Evolutionary conservation across 2,888 invertebrate species (phyloP).

Genomic region (Nomada ruficornis): DNA sequence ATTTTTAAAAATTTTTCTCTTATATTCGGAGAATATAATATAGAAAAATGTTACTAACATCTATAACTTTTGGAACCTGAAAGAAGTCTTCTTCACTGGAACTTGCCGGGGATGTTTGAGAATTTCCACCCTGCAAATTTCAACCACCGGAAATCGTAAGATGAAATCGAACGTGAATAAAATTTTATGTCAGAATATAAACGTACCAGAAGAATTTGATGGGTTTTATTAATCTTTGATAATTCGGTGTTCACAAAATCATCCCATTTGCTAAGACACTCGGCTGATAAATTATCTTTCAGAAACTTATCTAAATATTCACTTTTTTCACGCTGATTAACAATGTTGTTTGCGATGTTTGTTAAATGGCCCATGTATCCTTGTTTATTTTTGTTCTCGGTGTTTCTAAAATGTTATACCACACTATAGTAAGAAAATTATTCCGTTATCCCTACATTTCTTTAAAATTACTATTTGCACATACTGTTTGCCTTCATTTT

Average conservation of each 20-base stretch:
- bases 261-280: constrained; percentile 80
- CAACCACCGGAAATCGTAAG: neutral
- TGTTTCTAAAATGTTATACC: constrained; percentile 82
- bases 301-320: constrained; percentile 86
- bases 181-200: constrained; percentile 5
- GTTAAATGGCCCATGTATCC: constrained; percentile 90
- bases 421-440: neutral
- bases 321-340: constrained; percentile 85
- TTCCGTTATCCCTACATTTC: neutral
- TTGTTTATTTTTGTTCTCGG: constrained; percentile 86
- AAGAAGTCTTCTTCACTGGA: constrained; percentile 73
- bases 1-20: neutral
- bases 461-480: constrained; percentile 79
- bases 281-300: constrained; percentile 85
- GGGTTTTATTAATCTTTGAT: constrained; percentile 78
- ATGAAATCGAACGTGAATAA: neutral
- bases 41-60: constrained; percentile 43
- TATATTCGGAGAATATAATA: neutral
- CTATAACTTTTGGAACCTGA: constrained; percentile 53
- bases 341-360: constrained; percentile 87
- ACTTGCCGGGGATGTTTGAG: constrained; percentile 67
- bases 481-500: constrained; percentile 92
- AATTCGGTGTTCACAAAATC: constrained; percentile 75
- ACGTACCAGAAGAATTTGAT: constrained; percentile 79
- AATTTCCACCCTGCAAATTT: constrained; percentile 69